Evolutionary conservation across 2,888 invertebrate species (phyloP), one percentile per base, ranked within the genome.

Genomic region (Priocnemis perturbator): DNA sequence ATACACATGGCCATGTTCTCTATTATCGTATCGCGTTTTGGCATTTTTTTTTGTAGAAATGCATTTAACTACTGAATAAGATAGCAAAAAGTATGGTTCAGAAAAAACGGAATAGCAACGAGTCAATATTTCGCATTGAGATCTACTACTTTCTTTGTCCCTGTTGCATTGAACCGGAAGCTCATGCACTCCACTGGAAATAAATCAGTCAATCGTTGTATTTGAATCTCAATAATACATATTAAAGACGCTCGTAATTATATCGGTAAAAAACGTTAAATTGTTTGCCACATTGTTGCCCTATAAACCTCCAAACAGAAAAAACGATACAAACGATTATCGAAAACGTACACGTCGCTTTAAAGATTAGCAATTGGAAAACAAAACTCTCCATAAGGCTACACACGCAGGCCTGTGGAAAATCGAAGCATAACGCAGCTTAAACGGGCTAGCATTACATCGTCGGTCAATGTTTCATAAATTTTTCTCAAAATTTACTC

Each of bases 171-270:
- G 37, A 37, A 37, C 37, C 37, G 37, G 37, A 70, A 61, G 56
- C 23, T 63, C 17, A n/a, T 59, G 19, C 57, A 65, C 23, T 30
- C 64, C 71, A 71, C 58, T 52, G 59, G 61, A 64, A 66, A 71
- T 70, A 73, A 68, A 71, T 77, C 75, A 75, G 67, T 76, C 65
- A 48, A 71, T 68, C 73, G 71, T 77, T 73, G 73, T 67, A 23
- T 64, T 67, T 61, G 59, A 73, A 60, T 73, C 44, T 65, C 67
- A 23, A 37, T 64, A 66, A 60, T 64, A 59, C 67, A 69, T 60
- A 26, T 60, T 69, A 64, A n/a, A 64, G 44, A 53, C 60, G 67
- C 61, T 68, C 57, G 37, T 65, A 11, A 37, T 37, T 37, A 11
- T 37, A 37, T 37, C 14, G 37, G 37, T 37, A 37, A 37, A 37